Evolutionary conservation across 1,140 invertebrate species (phyloP).

Genomic region (Brachionus plicatilis): DNA sequence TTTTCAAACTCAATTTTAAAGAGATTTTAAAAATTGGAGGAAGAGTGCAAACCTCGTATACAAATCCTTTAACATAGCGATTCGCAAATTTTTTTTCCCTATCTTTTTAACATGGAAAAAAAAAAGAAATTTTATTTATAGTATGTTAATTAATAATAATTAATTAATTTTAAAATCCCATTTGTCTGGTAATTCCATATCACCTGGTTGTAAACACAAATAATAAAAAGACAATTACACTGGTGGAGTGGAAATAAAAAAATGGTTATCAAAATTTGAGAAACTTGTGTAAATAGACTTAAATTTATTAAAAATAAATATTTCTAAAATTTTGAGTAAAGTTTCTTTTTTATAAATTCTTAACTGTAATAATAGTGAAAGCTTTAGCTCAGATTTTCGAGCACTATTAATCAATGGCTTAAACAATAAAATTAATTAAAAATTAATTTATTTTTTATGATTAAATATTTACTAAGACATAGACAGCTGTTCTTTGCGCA

Average conservation of each 20-base stretch:
- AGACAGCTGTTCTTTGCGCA: slow-evolving; percentile 46
- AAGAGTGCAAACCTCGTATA: too few relatives aligned
- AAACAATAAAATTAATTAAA: background rate
- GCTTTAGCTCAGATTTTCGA: background rate
- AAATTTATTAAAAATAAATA: slow-evolving; percentile 43
- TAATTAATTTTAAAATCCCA: too few relatives aligned
- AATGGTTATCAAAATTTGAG: slow-evolving; percentile 56
- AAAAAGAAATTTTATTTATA: too few relatives aligned
- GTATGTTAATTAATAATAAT: too few relatives aligned
- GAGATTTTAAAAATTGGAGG: too few relatives aligned
- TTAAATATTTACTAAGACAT: slow-evolving; percentile 30
- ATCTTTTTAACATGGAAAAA: too few relatives aligned
- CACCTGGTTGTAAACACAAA: slow-evolving; percentile 63
- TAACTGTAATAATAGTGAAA: background rate
- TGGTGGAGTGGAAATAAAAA: slow-evolving; percentile 57
- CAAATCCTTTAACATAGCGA: too few relatives aligned
- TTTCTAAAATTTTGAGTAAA: background rate
- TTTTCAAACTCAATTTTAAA: too few relatives aligned
- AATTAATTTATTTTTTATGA: background rate
- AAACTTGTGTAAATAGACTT: slow-evolving; percentile 29
- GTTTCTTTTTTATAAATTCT: background rate
- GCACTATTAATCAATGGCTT: slow-evolving; percentile 17
- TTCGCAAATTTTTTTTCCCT: too few relatives aligned
- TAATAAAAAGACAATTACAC: slow-evolving; percentile 58
- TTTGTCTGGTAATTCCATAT: slow-evolving; percentile 64